Conservation (phyloP, 2,888 invertebrate genomes). For the Euproctis similis region DNA sequence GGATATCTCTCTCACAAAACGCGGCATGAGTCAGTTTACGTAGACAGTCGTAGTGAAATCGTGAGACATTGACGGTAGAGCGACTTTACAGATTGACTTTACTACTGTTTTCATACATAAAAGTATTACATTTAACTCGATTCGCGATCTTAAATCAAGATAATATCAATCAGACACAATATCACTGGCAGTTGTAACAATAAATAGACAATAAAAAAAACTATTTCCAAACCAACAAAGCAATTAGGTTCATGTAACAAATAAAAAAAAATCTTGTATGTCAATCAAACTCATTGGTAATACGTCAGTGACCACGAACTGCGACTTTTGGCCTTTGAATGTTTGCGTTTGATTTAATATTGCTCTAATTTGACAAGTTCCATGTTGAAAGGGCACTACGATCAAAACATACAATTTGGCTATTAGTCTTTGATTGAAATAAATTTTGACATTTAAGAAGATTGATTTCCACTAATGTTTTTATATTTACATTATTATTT, state of each 20-base stretch:
- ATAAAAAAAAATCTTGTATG: slow-evolving; percentile 45
- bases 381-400: slow-evolving; percentile 25
- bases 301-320: slow-evolving; percentile 16
- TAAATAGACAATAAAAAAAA: too few species aligned
- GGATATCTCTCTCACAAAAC: too few species aligned
- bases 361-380: slow-evolving; percentile 36
- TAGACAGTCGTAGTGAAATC: too few species aligned
- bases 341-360: slow-evolving; percentile 18
- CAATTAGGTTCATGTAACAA: slow-evolving; percentile 38
- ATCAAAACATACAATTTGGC: slow-evolving; percentile 14
- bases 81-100: too few species aligned
- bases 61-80: too few species aligned
- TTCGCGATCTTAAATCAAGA: too few species aligned
- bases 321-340: slow-evolving; percentile 13
- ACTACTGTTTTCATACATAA: too few species aligned
- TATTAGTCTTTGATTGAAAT: slow-evolving; percentile 28
- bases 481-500: too few species aligned
- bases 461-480: slow-evolving; percentile 2
- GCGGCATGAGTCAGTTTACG: too few species aligned
- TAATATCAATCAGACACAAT: too few species aligned
- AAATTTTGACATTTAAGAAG: slow-evolving; percentile 1
- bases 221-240: slow-evolving; percentile 42
- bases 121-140: too few species aligned
- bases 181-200: too few species aligned
- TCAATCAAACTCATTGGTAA: slow-evolving; percentile 53